Evolutionary conservation across 2,113 vertebrate genomes (phyloP).

Genomic region (Dasyornis broadbenti): DNA sequence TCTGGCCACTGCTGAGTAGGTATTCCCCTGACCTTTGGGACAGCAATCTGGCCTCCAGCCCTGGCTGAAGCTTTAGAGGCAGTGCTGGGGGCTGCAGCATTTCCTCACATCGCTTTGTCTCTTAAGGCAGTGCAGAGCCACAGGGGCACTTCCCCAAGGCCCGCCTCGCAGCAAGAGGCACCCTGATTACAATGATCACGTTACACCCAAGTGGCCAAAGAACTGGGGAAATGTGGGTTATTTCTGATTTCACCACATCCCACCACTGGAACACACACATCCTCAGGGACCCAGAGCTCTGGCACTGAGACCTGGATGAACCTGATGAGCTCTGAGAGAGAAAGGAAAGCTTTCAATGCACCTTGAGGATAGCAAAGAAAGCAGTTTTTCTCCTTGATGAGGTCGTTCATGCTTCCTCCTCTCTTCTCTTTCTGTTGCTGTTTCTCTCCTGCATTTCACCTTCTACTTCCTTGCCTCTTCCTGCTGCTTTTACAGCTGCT

Average conservation of each 20-base stretch:
- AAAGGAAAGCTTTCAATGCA: background rate
- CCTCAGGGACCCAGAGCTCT: background rate
- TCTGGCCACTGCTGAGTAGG: background rate
- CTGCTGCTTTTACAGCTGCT: background rate
- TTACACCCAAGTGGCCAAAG: background rate
- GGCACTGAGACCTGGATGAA: background rate
- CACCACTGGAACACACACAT: background rate
- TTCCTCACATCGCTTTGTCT: background rate
- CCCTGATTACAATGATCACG: rapidly evolving
- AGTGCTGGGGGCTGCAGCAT: background rate
- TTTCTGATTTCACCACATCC: background rate
- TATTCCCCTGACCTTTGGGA: background rate
- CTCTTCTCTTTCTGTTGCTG: background rate
- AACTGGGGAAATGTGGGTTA: background rate
- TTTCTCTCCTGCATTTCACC: background rate
- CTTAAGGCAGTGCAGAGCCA: background rate
- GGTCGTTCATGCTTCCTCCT: background rate
- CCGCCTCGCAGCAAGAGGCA: rapidly evolving
- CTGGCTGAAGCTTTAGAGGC: background rate
- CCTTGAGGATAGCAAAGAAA: background rate
- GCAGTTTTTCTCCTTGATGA: background rate
- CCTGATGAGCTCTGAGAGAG: background rate
- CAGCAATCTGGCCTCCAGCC: background rate
- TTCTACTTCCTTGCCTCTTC: background rate
- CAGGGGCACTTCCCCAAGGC: background rate